phyloP scores from a whole-genome alignment of 2,888 invertebrate species.

The Hirtodrosophila cameraria region DNA sequence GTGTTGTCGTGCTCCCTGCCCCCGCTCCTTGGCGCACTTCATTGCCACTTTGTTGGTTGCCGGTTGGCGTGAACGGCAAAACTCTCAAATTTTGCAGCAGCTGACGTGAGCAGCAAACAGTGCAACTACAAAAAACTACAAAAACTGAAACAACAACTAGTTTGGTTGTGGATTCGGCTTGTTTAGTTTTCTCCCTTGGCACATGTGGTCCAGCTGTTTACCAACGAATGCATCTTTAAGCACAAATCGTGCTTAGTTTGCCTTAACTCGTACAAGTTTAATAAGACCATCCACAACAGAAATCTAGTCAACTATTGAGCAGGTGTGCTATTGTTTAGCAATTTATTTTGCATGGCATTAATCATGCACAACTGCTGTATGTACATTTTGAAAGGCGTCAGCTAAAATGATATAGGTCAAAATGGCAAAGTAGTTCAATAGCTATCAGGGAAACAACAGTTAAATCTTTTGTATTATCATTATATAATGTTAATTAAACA shows the following conservation, averaged over 20 bases:
- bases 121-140: conserved; percentile 12
- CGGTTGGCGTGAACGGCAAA: conserved; percentile 52
- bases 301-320: conserved; percentile 16
- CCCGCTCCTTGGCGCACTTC: conserved; percentile 38
- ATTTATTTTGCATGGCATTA: too few species aligned
- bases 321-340: conserved; percentile 27
- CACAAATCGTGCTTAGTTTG: conserved; percentile 15
- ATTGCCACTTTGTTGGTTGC: conserved; percentile 56
- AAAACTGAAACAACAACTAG: conserved; percentile 14
- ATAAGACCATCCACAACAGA: conserved; percentile 26
- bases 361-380: too few species aligned
- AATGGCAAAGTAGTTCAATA: too few species aligned
- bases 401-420: too few species aligned
- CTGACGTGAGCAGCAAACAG: conserved; percentile 30
- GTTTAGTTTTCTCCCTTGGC: conserved; percentile 23
- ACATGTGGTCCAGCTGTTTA: conserved; percentile 26
- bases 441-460: too few species aligned
- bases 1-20: conserved; percentile 58
- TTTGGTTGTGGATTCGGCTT: conserved; percentile 19
- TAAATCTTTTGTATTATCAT: too few species aligned
- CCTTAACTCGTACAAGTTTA: conserved; percentile 33
- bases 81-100: conserved; percentile 58
- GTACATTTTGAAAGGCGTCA: too few species aligned
- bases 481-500: too few species aligned
- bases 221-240: conserved; percentile 42